Evolutionary conservation across 2,888 invertebrate species (phyloP), one percentile per base, ranked within the genome.

Genomic region (Eustalomyia histrio): DNA sequence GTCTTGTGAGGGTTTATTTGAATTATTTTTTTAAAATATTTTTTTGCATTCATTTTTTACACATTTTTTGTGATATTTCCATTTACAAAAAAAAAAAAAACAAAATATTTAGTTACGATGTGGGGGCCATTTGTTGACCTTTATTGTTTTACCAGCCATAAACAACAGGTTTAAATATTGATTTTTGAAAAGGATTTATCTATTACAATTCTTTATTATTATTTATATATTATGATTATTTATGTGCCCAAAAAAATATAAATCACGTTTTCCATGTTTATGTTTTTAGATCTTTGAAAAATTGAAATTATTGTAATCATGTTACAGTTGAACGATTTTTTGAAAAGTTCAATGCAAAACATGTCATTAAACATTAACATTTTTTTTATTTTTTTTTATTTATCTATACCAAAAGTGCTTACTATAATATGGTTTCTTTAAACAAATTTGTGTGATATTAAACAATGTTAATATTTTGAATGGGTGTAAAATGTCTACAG

Each of bases 221-320:
- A 39, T 47, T n/a, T n/a, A n/a, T n/a, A n/a, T 61, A 6, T 57
- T 18, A 17, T 18, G 16, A 47, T 61, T 55, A 61, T 18, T 21
- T 7, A 4, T 47, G n/a, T 57, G 14, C 17, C 29, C 10, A 76
- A 63, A 61, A 21, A 14, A 65, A 14, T 18, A 33, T 35, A 35
- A 71, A 71, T 78, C 81, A 81, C 74, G 78, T 78, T 81, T 71
- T 74, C 12, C 14, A 71, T 81, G 81, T 78, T 67, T 12, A 14
- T 14, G 18, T 18, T 58, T 53, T 14, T 29, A 24, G 1, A 3
- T 24, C 29, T 47, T 35, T 52, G 1, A n/a, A 43, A 14, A 24
- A 47, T n/a, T 29, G 16, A 43, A 47, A 39, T 57, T n/a, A 5
- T 16, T 58, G n/a, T 17, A 72, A 53, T 29, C 65, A 21, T 73